Evolutionary conservation across 2,113 vertebrate species (phyloP), one percentile per base, ranked within the genome.

Genomic region (Athene noctua): DNA sequence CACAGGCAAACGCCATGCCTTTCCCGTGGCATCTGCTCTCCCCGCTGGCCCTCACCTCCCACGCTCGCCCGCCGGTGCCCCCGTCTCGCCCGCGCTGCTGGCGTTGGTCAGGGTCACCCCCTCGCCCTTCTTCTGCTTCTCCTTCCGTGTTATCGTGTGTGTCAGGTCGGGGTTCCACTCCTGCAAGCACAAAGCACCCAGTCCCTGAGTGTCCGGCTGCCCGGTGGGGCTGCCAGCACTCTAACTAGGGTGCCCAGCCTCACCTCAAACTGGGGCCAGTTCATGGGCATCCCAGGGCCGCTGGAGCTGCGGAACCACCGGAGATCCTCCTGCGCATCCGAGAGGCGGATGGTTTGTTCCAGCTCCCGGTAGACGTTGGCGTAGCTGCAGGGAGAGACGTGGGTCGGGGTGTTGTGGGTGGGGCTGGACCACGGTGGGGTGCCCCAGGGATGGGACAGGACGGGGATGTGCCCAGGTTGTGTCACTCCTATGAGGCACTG

Each of bases 261-360:
- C 94, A 99, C 99, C 99, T 99, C 99, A 32, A 99, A 99, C 81
- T 98, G 98, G 73, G 99, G 99, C 99, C 99, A 99, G 97, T 99
- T 99, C 99, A 99, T 99, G 96, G 98, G 98, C 99, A 99, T 99
- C 51, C 97, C 99, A 0, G 99, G 99, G 47, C 99, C 99, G 0
- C 99, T 99, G 97, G 98, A 99, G 98, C 99, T 99, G 96, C 99
- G 99, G 98, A 99, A 99, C 99, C 99, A 99, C 96, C 99, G 98
- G 77, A 99, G 99, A 83, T 99, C 99, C n/a, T 99, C 99, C 97
- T 99, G 99, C 2, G 99, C 99, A 4, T 99, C 99, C 5, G 99
- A 98, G 20, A 96, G 96, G 82, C 99, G 98, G 96, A 99, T 99
- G 49, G 98, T 99, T 95, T 99, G 99, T 96, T 99, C 99, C 97